These are phyloP conservation scores for Notiomystis cincta DNA, from an alignment of 2,113 vertebrate species.

Conservation along the genomic window DNA sequence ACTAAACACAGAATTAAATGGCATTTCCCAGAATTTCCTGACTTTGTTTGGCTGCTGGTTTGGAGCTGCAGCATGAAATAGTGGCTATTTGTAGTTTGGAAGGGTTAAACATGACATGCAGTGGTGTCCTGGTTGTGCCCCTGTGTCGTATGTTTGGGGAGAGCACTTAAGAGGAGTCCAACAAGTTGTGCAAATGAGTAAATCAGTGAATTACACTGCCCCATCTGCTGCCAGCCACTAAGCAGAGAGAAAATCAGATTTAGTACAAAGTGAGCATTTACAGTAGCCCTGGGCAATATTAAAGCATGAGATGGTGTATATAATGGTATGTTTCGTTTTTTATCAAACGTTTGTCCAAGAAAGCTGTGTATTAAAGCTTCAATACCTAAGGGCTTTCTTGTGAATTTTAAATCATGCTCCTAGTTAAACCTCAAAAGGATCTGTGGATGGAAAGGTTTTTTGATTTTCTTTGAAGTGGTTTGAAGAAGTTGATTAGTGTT, in stretches of 20 bases:
- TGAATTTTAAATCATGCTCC: constrained; percentile 83
- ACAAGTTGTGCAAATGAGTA: constrained; percentile 18
- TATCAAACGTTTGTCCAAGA: constrained; percentile 84
- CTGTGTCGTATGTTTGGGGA: constrained; percentile 9
- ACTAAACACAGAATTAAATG: not conserved
- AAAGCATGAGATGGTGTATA: constrained; percentile 72
- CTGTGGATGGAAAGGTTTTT: constrained; percentile 76
- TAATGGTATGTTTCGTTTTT: constrained; percentile 76
- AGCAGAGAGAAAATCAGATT: constrained; percentile 69
- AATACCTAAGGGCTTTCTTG: constrained; percentile 80
- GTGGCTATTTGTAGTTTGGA: not conserved
- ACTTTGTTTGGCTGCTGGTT: not conserved
- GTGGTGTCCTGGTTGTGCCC: not conserved
- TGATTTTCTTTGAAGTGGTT: constrained; percentile 81
- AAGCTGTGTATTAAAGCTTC: constrained; percentile 82
- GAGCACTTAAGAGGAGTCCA: not conserved
- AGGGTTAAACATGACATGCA: not conserved
- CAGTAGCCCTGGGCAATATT: constrained; percentile 82
- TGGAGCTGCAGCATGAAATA: not conserved
- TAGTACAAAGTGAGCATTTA: constrained; percentile 84
- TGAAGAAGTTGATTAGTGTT: constrained; percentile 81
- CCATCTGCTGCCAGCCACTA: constrained; percentile 65
- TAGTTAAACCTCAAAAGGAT: constrained; percentile 84
- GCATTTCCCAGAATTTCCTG: not conserved
- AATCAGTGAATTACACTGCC: constrained; percentile 33